Conservation (phyloP, 2,113 vertebrate species). For the Pterocles gutturalis region DNA sequence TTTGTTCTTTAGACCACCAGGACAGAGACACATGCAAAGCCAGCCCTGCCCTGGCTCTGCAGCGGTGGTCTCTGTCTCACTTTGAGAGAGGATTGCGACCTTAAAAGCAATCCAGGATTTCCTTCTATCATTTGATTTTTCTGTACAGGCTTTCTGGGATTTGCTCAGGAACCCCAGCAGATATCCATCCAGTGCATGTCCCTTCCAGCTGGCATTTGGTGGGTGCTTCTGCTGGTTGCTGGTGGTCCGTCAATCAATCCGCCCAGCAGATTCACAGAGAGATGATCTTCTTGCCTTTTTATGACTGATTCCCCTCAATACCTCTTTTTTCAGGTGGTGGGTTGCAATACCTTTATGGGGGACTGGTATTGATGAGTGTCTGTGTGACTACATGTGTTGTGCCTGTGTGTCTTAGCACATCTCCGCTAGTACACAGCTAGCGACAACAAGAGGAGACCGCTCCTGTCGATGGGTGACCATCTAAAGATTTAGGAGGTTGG, state of each 20-base stretch:
- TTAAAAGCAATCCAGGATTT: not conserved
- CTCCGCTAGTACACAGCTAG: not conserved
- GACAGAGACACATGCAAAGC: slow-evolving; percentile 1
- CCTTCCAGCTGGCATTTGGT: not conserved
- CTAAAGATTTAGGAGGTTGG: slow-evolving; percentile 14
- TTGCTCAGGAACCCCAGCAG: not conserved
- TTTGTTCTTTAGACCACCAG: slow-evolving; percentile 59
- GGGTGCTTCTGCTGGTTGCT: not conserved
- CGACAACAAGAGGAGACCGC: not conserved
- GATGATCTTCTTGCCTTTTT: not conserved
- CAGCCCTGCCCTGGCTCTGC: not conserved
- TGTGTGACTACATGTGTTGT: not conserved
- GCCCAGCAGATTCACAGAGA: not conserved
- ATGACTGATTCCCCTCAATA: not conserved
- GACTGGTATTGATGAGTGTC: not conserved
- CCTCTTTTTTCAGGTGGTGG: not conserved
- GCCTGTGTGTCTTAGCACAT: not conserved
- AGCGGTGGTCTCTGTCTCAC: not conserved
- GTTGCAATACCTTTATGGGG: not conserved
- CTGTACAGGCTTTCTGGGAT: not conserved
- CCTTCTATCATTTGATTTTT: not conserved
- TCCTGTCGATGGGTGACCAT: not conserved
- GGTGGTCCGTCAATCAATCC: not conserved
- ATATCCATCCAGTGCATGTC: not conserved
- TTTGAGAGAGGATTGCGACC: not conserved